Percentiles rank a stretch among this genome's conserved stretches.
phyloP scores from a whole-genome alignment of 2,888 invertebrate species.

The Steinernema hermaphroditum region DNA sequence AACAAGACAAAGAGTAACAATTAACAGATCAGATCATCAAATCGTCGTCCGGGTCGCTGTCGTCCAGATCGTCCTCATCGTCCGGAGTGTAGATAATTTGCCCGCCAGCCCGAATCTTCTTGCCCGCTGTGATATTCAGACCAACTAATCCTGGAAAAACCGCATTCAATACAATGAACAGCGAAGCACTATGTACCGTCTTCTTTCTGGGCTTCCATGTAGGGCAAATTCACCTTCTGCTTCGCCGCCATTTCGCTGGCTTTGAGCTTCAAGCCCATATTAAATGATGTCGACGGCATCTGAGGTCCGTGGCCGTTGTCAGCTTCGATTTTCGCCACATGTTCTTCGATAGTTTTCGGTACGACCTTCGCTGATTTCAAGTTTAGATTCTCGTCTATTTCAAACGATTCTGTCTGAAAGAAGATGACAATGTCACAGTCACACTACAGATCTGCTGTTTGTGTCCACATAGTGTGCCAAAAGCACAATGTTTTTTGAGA shows the following conservation, averaged over 20 bases:
- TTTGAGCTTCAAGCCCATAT: conserved; percentile 40
- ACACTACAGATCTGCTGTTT: no score
- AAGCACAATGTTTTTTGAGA: no score
- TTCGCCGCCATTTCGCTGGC: conserved; percentile 45
- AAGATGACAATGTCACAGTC: no score
- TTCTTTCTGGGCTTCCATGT: conserved; percentile 45
- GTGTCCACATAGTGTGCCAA: no score
- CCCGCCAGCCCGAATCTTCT: conserved; percentile 57
- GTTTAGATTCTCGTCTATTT: conserved; percentile 5
- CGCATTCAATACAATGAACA: background rate
- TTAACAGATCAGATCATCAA: conserved; percentile 39
- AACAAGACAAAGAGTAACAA: background rate
- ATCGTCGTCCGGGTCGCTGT: conserved; percentile 63
- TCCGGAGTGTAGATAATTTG: conserved; percentile 61
- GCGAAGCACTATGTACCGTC: conserved; percentile 40
- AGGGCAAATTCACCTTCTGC: conserved; percentile 48
- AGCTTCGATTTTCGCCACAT: background rate
- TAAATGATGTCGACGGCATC: conserved; percentile 37
- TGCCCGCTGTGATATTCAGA: conserved; percentile 44
- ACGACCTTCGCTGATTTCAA: background rate
- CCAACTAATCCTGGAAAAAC: conserved; percentile 43
- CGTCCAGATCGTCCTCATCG: conserved; percentile 60
- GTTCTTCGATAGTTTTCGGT: conserved; percentile 16
- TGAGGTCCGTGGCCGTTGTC: background rate
- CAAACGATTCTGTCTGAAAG: conserved; percentile 18